phyloP scores from a whole-genome alignment of 2,797 vertebrate species.

The Ciconia nigra region DNA sequence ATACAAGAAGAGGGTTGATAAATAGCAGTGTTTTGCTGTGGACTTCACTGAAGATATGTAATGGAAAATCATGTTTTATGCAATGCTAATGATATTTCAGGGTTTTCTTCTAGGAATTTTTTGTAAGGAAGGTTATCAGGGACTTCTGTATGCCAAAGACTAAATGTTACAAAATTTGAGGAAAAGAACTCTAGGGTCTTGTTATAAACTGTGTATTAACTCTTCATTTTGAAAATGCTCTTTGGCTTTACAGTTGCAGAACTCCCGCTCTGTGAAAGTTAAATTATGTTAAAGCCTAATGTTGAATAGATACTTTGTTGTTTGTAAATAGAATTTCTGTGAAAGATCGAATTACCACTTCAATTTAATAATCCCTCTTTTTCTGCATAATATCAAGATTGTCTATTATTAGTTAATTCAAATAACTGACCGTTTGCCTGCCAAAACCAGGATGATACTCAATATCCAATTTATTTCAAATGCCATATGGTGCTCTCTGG shows the following conservation, averaged over 20 bases:
- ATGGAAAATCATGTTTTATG: not conserved
- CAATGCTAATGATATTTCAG: not conserved
- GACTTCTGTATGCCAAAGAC: not conserved
- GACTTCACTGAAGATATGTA: not conserved
- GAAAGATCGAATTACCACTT: not conserved
- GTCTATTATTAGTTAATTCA: not conserved
- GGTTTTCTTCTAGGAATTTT: not conserved
- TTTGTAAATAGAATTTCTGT: not conserved
- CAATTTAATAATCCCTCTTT: not conserved
- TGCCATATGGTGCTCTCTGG: not conserved
- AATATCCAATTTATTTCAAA: constrained; percentile 30
- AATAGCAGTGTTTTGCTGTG: not conserved
- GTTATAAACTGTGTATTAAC: not conserved
- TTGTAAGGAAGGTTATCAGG: not conserved
- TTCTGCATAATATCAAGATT: not conserved
- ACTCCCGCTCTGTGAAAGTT: not conserved
- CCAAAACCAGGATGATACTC: constrained; percentile 4
- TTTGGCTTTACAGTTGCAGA: not conserved
- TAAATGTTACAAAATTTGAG: not conserved
- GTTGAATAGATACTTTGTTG: not conserved
- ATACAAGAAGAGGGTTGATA: not conserved
- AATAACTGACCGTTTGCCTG: not conserved
- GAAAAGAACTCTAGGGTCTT: not conserved
- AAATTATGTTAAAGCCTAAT: not conserved
- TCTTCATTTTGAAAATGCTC: not conserved